A percentile compares a stretch with the other conserved stretches of the same genome.
Evolutionary conservation across 2,888 invertebrate genomes (phyloP).

Genomic region (Chrysomela aeneicollis): DNA sequence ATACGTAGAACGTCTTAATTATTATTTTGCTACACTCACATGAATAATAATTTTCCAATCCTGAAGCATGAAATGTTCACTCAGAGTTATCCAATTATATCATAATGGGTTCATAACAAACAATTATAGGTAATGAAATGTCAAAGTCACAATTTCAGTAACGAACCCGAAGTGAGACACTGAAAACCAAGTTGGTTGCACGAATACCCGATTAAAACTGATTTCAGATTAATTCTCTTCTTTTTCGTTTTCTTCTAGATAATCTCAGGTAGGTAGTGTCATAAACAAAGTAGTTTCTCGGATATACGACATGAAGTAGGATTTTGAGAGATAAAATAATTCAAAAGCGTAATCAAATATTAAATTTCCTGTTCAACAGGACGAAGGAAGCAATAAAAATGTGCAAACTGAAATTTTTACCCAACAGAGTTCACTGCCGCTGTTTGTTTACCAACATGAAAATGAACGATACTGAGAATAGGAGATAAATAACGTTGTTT

Average conservation of each 20-base stretch:
- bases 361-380: conserved; percentile 20
- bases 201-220: not conserved
- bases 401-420: conserved; percentile 4
- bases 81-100: no score
- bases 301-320: not conserved
- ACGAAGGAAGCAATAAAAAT: conserved; percentile 19
- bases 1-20: no score
- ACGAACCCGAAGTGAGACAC: no score
- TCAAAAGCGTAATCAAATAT: conserved; percentile 14
- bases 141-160: no score
- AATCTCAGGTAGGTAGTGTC: not conserved
- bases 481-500: no score
- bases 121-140: no score
- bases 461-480: no score
- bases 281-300: conserved; percentile 18
- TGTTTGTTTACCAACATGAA: not conserved
- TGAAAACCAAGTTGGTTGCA: not conserved
- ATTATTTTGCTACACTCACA: no score
- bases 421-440: not conserved
- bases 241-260: not conserved
- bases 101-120: no score
- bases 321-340: not conserved
- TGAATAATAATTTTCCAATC: no score
- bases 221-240: not conserved
- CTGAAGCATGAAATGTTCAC: no score